A percentile compares a stretch with the other conserved stretches of the same genome.
These are phyloP conservation scores for Masnerella sp. DNA, from an alignment of 2,888 invertebrate species.

Conservation along the genomic window DNA sequence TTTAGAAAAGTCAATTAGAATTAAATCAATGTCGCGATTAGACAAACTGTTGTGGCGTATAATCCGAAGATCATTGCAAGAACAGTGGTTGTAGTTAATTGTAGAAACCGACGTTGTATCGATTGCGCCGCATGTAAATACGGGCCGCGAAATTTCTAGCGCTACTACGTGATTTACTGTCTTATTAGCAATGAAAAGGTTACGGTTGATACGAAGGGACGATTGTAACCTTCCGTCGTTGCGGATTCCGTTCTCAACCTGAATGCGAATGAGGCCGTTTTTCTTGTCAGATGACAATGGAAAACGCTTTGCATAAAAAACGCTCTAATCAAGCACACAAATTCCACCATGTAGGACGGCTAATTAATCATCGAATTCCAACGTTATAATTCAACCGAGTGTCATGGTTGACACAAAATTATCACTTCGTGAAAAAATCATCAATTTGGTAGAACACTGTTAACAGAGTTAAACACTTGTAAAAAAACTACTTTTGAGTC, in stretches of 20 bases:
- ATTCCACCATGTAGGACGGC: background rate
- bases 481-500: no score
- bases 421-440: no score
- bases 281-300: slow-evolving; percentile 33
- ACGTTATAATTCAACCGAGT: no score
- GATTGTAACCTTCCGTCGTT: slow-evolving; percentile 21
- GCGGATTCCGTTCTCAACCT: slow-evolving; percentile 9
- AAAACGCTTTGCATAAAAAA: slow-evolving; percentile 24
- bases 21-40: background rate
- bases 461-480: no score
- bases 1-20: slow-evolving; percentile 7
- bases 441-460: no score
- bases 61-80: background rate
- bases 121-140: slow-evolving; percentile 18
- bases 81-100: background rate
- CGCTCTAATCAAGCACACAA: slow-evolving; percentile 3
- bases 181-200: slow-evolving; percentile 45
- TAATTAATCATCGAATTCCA: background rate
- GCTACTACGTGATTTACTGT: slow-evolving; percentile 22
- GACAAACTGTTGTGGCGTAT: background rate
- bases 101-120: slow-evolving; percentile 16
- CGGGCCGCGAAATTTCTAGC: slow-evolving; percentile 10
- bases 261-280: slow-evolving; percentile 37
- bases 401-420: background rate
- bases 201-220: slow-evolving; percentile 21